Evolutionary conservation across 2,113 vertebrate species (phyloP).

Genomic region (Psittacula cyanocephala): DNA sequence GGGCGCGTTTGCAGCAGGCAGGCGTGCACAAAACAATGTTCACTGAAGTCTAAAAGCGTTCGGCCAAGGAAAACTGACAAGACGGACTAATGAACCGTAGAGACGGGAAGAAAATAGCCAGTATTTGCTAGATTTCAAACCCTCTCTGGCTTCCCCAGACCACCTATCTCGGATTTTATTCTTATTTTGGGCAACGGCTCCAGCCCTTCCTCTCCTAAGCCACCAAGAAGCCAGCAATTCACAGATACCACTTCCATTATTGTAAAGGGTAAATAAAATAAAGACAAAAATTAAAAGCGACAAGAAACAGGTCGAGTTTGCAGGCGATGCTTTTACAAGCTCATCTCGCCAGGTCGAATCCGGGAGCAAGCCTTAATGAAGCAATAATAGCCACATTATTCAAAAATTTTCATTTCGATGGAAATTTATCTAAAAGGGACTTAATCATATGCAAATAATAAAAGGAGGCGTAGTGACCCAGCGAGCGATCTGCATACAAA

Average conservation of each 20-base stretch:
- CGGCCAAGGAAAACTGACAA: conserved; percentile 91
- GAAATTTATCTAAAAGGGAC: conserved; percentile 91
- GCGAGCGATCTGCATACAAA: conserved; percentile 86
- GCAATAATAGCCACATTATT: conserved; percentile 98
- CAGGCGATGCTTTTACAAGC: conserved; percentile 89
- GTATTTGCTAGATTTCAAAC: conserved; percentile 84
- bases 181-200: conserved; percentile 38
- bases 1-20: conserved; percentile 70
- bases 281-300: conserved; percentile 93
- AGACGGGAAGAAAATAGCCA: conserved; percentile 85
- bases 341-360: conserved; percentile 93
- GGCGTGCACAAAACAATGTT: conserved; percentile 88
- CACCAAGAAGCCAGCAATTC: conserved; percentile 57
- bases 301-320: conserved; percentile 95
- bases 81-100: conserved; percentile 91
- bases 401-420: conserved; percentile 92
- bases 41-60: conserved; percentile 90
- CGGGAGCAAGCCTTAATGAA: conserved; percentile 94
- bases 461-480: conserved; percentile 86
- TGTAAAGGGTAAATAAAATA: conserved; percentile 80
- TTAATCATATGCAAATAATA: conserved; percentile 99
- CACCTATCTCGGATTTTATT: conserved; percentile 79
- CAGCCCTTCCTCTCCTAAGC: conserved; percentile 1
- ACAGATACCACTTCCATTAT: conserved; percentile 62
- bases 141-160: conserved; percentile 70